phyloP scores from a whole-genome alignment of 2,888 invertebrate genomes.

The Drosophila ochracea region DNA sequence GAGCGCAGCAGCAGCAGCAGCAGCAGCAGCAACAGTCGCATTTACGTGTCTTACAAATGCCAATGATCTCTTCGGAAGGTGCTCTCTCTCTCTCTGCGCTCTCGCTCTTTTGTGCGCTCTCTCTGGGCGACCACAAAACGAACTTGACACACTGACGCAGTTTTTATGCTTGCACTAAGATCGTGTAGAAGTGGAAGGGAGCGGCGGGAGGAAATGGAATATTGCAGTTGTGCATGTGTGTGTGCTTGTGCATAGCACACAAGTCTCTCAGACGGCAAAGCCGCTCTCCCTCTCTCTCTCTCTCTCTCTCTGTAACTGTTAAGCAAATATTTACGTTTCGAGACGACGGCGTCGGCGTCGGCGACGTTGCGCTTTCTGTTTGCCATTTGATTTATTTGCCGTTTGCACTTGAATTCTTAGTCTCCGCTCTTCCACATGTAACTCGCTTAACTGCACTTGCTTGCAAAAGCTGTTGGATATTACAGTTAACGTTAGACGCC shows the following conservation, averaged over 20 bases:
- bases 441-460: conserved; percentile 78
- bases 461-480: conserved; percentile 49
- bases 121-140: conserved; percentile 64
- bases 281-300: conserved; percentile 44
- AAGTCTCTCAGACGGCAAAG: conserved; percentile 10
- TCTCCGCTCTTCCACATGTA: conserved; percentile 41
- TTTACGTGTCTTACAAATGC: conserved; percentile 10
- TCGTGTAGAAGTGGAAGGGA: conserved; percentile 9
- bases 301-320: conserved; percentile 57
- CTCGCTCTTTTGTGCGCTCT: conserved; percentile 10
- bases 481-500: conserved; percentile 77
- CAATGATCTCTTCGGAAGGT: conserved; percentile 36
- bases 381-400: conserved; percentile 75
- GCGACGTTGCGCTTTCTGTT: conserved; percentile 66
- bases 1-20: conserved; percentile 17
- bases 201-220: not conserved
- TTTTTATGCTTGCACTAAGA: conserved; percentile 57
- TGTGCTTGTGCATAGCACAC: conserved; percentile 15
- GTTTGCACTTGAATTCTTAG: conserved; percentile 78
- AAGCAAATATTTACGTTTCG: conserved; percentile 52
- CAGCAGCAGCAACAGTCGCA: not conserved
- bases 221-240: not conserved
- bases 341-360: conserved; percentile 21
- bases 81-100: conserved; percentile 26
- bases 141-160: conserved; percentile 84